Base-by-base conservation (phyloP, 2,888 invertebrate genomes). In the Agrochola litura region DNA sequence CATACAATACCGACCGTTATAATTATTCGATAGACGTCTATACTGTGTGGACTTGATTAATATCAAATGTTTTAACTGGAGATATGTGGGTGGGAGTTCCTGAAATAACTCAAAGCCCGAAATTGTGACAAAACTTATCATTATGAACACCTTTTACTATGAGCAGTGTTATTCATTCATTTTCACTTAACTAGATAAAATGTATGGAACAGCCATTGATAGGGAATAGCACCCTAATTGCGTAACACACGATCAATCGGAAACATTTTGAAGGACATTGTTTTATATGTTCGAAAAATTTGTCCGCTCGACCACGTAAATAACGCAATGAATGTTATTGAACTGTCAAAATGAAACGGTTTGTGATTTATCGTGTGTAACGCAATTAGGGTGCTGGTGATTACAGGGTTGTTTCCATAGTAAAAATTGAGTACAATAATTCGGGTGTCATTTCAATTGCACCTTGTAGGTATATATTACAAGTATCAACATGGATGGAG, bases 1-100 rank as follows among this genome's bases (percentile, higher is more conserved):
- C 84, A 87, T 87, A 87, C 82, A 84, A 86, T 86, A 69, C 84
- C 25, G 10, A 56, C 25, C 14, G 4, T 68, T 10, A 16, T 37
- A 61, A 66, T 61, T 54, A 82, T 82, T 65, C 79, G 5, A 46
- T 52, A n/a, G 54, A 43, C 30, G 41, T 41, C 14, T 52, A 58
- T 58, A 52, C 16, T 58, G 22, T 22, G 22, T 54, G 16, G 22
- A 56, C 30, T 41, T 22, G 14, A 22, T 60, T 22, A 61, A 72
- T 46, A 46, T 49, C 61, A 46, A 77, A 46, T 54, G 12, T 66
- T 12, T 19, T 19, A 1, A 12, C 25, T 9, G 41, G 16, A 25
- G 6, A 43, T 14, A 9, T 9, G n/a, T 43, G 19, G 8, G 8
- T n/a, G 22, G 16, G 0, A n/a, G 43, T 46, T 46, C 12, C 25